Evolutionary conservation across 2,888 invertebrate species (phyloP).

Genomic region (Sericinus montela): DNA sequence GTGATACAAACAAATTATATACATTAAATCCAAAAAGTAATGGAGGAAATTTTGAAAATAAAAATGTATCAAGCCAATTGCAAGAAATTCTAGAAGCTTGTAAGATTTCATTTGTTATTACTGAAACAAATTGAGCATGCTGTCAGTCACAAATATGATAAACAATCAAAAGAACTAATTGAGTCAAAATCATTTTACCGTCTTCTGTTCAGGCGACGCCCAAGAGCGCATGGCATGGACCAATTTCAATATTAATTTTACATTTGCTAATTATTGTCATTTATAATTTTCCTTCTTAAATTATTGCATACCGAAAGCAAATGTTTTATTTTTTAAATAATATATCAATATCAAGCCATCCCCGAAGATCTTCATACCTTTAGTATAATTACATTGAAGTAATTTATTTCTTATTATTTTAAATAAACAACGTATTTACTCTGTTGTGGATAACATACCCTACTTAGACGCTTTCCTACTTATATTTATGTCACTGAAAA

Average conservation of each 20-base stretch:
- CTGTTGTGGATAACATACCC: no score
- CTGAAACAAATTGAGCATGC: conserved; percentile 60
- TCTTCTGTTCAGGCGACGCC: conserved; percentile 75
- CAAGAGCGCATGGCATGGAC: conserved; percentile 70
- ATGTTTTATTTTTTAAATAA: no score
- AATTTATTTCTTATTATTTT: no score
- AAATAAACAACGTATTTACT: no score
- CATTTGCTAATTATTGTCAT: conserved; percentile 11
- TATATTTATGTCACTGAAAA: no score
- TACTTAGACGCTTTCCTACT: no score
- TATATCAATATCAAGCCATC: no score
- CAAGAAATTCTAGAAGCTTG: conserved; percentile 62
- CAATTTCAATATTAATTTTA: conserved; percentile 58
- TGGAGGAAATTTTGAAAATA: conserved; percentile 60
- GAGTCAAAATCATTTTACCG: conserved; percentile 67
- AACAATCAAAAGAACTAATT: conserved; percentile 48
- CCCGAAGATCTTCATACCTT: no score
- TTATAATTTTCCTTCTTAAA: no score
- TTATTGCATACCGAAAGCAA: no score
- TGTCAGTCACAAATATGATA: conserved; percentile 71
- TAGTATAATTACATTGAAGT: no score
- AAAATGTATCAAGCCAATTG: conserved; percentile 59
- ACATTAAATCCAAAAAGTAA: conserved; percentile 23
- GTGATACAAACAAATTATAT: conserved; percentile 26
- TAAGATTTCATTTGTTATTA: conserved; percentile 51